Base-by-base conservation (phyloP, 2,888 invertebrate genomes). In the Drosophila gaucha region DNA sequence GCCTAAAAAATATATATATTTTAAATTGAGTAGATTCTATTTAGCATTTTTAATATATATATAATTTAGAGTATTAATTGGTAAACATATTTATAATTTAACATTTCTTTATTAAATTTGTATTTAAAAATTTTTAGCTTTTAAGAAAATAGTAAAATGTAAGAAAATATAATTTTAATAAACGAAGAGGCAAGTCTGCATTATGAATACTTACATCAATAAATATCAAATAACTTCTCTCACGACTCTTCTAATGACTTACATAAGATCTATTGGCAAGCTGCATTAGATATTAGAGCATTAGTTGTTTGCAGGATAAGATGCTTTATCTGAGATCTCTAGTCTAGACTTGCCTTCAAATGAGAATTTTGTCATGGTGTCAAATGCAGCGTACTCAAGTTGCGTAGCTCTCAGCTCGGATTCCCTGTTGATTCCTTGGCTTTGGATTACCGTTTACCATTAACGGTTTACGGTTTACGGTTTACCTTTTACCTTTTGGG, bases 401-500 rank as follows among this genome's bases (percentile, higher is more conserved):
- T 71, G 65, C 77, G 28, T 5, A 1, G 41, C 43, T 26, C 41
- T 18, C 49, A 35, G 50, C 33, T 41, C 31, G 12, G 77, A 65
- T 46, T 46, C 31, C 46, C 31, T 50, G 28, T 66, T 60, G 78
- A 77, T 73, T 77, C 54, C 54, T 77, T 78, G 72, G 51, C 67
- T 67, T 58, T 57, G 64, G 50, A 75, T 60, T 62, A 56, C 51
- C 55, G 57, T 50, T 59, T 30, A 31, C n/a, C 46, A 31, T 30
- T 49, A 14, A 46, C 6, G 31, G 1, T 47, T 47, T 44, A 43
- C 3, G 26, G 16, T 26, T 43, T 43, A 16, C 1, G 16, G 0
- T 43, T 51, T 20, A 8, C 6, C 28, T 2, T 28, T 44, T 39
- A 14, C 41, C 9, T 41, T 41, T 41, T 14, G 9, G 31, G 9